phyloP scores from a whole-genome alignment of 2,888 invertebrate species.

The Spodoptera picta region DNA sequence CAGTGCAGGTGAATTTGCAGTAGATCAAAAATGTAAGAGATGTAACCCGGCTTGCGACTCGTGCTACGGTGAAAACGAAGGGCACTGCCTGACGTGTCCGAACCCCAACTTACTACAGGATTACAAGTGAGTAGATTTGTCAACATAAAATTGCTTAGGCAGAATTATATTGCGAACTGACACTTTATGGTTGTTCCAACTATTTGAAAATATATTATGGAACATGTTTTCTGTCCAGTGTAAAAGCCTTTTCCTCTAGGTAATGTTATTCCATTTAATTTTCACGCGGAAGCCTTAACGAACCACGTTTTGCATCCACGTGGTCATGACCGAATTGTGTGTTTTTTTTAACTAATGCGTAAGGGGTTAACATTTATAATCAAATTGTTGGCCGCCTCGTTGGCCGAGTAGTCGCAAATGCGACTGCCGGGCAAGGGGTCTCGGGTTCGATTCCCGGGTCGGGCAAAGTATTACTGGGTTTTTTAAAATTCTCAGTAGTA shows the following conservation, averaged over 20 bases:
- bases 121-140: constrained; percentile 70
- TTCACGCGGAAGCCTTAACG: constrained; percentile 57
- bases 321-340: constrained; percentile 54
- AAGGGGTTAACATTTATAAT: constrained; percentile 44
- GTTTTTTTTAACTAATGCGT: constrained; percentile 49
- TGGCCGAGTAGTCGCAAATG: too few relatives aligned
- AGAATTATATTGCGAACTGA: too few relatives aligned
- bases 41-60: constrained; percentile 94
- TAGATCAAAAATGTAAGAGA: constrained; percentile 90
- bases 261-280: constrained; percentile 57
- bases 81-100: constrained; percentile 93
- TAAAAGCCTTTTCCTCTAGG: constrained; percentile 33
- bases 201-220: constrained; percentile 18
- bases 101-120: constrained; percentile 92
- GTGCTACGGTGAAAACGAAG: constrained; percentile 93
- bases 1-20: constrained; percentile 89
- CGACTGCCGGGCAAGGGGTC: too few relatives aligned
- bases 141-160: too few relatives aligned
- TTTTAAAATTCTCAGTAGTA: too few relatives aligned
- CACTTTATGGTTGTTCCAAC: too few relatives aligned
- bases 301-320: constrained; percentile 56
- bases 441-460: too few relatives aligned
- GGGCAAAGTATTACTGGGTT: too few relatives aligned
- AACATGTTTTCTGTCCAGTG: constrained; percentile 16
- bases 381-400: too few relatives aligned